These are phyloP conservation scores for Centropus unirufus DNA, from an alignment of 2,113 vertebrate species.

Conservation along the genomic window DNA sequence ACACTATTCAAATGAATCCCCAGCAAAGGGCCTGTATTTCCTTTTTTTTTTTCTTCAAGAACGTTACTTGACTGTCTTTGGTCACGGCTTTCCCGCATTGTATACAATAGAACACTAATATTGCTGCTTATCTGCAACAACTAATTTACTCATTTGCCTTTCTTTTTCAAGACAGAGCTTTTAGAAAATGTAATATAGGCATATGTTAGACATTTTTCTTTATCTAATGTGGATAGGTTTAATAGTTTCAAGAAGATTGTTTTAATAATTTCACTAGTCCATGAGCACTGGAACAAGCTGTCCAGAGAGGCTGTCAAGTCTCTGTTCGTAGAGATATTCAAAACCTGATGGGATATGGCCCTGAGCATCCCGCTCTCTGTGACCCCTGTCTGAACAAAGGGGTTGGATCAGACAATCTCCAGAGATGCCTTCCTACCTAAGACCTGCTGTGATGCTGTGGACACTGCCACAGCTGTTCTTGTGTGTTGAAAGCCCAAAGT, in stretches of 20 bases:
- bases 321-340: background rate
- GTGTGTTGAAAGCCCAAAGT: background rate
- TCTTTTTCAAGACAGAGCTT: background rate
- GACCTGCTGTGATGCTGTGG: background rate
- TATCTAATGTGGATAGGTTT: background rate
- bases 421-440: background rate
- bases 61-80: background rate
- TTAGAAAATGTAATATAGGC: background rate
- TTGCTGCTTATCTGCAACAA: background rate
- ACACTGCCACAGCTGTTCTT: background rate
- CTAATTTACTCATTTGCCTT: fast-evolving
- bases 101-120: background rate
- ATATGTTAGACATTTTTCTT: background rate
- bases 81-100: background rate
- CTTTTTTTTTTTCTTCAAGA: background rate
- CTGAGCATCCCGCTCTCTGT: background rate
- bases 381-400: background rate
- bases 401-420: background rate
- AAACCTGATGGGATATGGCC: background rate
- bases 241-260: background rate
- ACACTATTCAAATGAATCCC: background rate
- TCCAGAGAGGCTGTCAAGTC: background rate
- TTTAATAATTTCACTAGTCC: background rate
- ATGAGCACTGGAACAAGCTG: background rate
- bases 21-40: background rate